Percentiles rank a stretch among this genome's conserved stretches.
These are phyloP conservation scores for Melieria crassipennis DNA, from an alignment of 2,888 invertebrate genomes.

Conservation along the genomic window DNA sequence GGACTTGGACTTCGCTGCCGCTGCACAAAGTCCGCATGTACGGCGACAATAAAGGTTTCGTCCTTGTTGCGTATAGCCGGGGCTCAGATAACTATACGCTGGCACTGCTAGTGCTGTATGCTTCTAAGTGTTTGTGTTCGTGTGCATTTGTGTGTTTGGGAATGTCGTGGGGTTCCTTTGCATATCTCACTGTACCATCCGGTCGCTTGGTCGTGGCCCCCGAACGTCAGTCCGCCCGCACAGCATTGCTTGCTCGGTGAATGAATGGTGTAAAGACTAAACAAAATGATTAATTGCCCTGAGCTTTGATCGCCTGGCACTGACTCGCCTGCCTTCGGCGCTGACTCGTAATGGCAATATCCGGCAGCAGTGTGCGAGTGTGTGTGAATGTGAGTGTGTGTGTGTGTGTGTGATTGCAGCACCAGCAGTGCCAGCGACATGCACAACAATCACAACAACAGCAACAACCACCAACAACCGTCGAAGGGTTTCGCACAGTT, in stretches of 20 bases:
- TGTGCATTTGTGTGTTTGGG: slow-evolving; percentile 4
- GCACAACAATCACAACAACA: slow-evolving; percentile 24
- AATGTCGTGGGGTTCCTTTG: slow-evolving; percentile 21
- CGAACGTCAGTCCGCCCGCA: background rate
- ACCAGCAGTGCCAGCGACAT: background rate
- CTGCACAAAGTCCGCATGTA: background rate
- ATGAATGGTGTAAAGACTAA: slow-evolving; percentile 62
- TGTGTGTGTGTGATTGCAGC: background rate
- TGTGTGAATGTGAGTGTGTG: background rate
- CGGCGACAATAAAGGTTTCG: background rate
- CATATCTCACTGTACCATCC: slow-evolving; percentile 35
- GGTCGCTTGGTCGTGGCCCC: too few species aligned
- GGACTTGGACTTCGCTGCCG: background rate
- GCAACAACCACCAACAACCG: slow-evolving; percentile 18
- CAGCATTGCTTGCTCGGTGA: background rate
- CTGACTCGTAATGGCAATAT: too few species aligned
- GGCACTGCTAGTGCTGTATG: background rate
- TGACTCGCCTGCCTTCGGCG: background rate
- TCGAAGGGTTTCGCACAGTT: slow-evolving; percentile 53
- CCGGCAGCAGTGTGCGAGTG: background rate
- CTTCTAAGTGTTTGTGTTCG: background rate
- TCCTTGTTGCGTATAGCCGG: too few species aligned
- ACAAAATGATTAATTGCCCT: slow-evolving; percentile 67
- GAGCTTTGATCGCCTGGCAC: slow-evolving; percentile 64
- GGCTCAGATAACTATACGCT: too few species aligned